phyloP scores from a whole-genome alignment of 1,140 invertebrate species.

The Drosophila carrolli region DNA sequence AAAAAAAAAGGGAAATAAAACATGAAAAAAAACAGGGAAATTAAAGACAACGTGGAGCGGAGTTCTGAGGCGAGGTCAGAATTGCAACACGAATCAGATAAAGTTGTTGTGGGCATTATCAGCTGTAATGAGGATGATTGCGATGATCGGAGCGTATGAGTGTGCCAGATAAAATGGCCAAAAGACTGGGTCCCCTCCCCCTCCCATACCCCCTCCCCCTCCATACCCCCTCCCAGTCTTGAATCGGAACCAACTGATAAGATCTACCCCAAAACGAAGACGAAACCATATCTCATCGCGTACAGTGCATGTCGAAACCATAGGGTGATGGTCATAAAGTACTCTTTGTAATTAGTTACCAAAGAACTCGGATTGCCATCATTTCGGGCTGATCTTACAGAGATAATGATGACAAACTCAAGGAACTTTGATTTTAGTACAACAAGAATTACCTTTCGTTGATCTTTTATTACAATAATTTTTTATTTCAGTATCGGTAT shows the following conservation, averaged over 20 bases:
- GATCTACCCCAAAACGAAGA: slow-evolving; percentile 8
- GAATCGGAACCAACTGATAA: slow-evolving; percentile 13
- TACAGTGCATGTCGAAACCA: slow-evolving; percentile 1
- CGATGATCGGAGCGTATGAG: slow-evolving; percentile 23
- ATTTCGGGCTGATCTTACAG: too few species aligned
- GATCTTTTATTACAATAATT: too few species aligned
- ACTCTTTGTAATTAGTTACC: too few species aligned
- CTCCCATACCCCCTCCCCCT: too few species aligned
- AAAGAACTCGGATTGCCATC: too few species aligned
- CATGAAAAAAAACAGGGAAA: not conserved
- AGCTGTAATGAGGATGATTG: slow-evolving; percentile 57
- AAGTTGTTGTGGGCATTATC: slow-evolving; percentile 61
- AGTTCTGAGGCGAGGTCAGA: slow-evolving; percentile 16
- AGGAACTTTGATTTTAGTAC: too few species aligned
- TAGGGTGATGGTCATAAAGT: not conserved
- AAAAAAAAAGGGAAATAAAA: too few species aligned
- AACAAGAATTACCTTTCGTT: too few species aligned
- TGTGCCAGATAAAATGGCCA: slow-evolving; percentile 17
- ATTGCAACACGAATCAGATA: slow-evolving; percentile 50
- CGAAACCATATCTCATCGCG: not conserved
- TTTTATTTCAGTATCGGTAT: too few species aligned
- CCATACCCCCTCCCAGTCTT: not conserved
- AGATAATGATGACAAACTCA: too few species aligned
- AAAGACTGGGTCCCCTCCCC: not conserved
- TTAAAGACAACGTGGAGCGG: not conserved